A percentile compares a stretch with the other conserved stretches of the same genome.
Evolutionary conservation across 2,113 vertebrate genomes (phyloP).

Genomic region (Pluvianellus socialis): DNA sequence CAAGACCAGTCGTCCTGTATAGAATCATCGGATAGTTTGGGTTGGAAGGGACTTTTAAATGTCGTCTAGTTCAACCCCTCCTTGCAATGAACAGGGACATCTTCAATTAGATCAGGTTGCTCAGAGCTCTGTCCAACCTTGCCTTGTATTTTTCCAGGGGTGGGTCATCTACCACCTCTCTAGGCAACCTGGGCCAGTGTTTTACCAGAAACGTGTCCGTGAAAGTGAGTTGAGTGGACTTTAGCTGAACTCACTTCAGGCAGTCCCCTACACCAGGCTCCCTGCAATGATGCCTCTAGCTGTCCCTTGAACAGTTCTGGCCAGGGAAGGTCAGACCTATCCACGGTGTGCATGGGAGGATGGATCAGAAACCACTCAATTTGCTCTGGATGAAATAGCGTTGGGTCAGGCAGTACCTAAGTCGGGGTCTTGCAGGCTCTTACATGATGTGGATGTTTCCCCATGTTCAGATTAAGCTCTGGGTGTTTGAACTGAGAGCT

Average conservation of each 20-base stretch:
- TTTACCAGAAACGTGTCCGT: not conserved
- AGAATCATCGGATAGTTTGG: not conserved
- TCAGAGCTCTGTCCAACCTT: not conserved
- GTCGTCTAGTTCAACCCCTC: not conserved
- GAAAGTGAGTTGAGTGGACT: not conserved
- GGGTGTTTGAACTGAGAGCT: not conserved
- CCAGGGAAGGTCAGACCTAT: not conserved
- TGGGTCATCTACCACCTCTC: not conserved
- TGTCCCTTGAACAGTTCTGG: not conserved
- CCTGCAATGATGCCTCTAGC: not conserved
- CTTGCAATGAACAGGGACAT: not conserved
- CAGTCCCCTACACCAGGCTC: not conserved
- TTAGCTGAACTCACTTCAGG: not conserved
- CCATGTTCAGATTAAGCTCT: not conserved
- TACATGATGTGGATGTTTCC: not conserved
- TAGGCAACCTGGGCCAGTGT: not conserved
- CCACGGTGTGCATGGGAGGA: rapidly evolving
- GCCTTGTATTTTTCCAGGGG: not conserved
- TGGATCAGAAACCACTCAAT: not conserved
- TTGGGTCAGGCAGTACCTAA: not conserved
- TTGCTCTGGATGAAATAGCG: not conserved
- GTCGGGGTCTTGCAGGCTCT: not conserved
- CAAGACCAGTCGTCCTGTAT: not conserved
- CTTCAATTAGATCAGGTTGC: not conserved
- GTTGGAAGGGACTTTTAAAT: not conserved